Conservation (phyloP, 2,113 vertebrate species). For the Tor tambroides region DNA sequence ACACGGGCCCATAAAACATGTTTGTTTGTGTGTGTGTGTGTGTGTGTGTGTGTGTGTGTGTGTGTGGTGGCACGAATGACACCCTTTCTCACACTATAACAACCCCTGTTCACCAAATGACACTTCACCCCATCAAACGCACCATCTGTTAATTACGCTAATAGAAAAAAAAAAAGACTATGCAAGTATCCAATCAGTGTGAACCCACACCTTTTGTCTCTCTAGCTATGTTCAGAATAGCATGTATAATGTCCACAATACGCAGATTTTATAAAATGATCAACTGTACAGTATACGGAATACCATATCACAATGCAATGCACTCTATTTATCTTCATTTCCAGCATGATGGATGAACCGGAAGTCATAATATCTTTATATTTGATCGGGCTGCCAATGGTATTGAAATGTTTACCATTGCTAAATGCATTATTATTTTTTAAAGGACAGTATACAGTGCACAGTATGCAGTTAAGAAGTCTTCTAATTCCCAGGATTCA, state of each 20-base stretch:
- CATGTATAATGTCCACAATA: background rate
- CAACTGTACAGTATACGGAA: background rate
- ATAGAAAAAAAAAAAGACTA: constrained; percentile 71
- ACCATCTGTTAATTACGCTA: constrained; percentile 82
- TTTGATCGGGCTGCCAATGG: background rate
- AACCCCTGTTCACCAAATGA: constrained; percentile 72
- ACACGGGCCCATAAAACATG: too few species aligned
- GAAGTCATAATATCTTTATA: background rate
- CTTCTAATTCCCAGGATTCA: constrained; percentile 6
- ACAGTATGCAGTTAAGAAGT: background rate
- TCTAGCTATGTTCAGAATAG: background rate
- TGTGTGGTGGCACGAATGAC: constrained; percentile 51
- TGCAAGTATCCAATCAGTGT: constrained; percentile 72
- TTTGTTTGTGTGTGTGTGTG: too few species aligned
- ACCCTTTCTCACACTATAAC: constrained; percentile 70
- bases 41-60: constrained; percentile 14
- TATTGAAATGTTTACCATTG: background rate
- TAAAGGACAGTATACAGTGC: background rate
- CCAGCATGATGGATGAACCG: background rate
- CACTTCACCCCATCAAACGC: constrained; percentile 77
- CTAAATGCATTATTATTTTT: background rate
- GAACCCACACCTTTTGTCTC: constrained; percentile 52
- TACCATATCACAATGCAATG: background rate
- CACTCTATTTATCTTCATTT: background rate
- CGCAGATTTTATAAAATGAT: background rate